phyloP scores from a whole-genome alignment of 1,140 invertebrate species.

The Microplitis demolitor region DNA sequence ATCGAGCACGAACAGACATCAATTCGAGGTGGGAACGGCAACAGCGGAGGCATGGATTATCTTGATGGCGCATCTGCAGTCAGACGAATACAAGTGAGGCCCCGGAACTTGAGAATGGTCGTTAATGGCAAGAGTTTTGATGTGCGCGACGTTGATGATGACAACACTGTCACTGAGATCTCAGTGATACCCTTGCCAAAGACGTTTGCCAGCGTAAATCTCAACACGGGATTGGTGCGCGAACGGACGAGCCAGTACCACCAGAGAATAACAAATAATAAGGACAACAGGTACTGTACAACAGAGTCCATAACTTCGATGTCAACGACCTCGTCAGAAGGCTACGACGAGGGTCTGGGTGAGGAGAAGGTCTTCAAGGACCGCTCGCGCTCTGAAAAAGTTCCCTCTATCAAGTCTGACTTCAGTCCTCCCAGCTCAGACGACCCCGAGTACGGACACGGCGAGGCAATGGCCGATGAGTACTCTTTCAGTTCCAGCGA shows the following conservation, averaged over 20 bases:
- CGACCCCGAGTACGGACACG: slow-evolving; percentile 65
- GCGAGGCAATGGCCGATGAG: slow-evolving; percentile 72
- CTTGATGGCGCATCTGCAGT: slow-evolving; percentile 38
- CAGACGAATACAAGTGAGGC: slow-evolving; percentile 54
- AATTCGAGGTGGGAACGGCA: neutral
- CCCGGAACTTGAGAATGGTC: slow-evolving; percentile 65
- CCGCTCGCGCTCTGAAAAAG: slow-evolving; percentile 58
- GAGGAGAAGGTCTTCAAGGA: slow-evolving; percentile 63
- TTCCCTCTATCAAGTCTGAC: slow-evolving; percentile 51
- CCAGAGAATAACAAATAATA: slow-evolving; percentile 46
- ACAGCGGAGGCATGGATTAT: slow-evolving; percentile 42
- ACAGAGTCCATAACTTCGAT: slow-evolving; percentile 54
- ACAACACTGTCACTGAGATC: slow-evolving; percentile 64
- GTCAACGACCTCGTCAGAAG: slow-evolving; percentile 62
- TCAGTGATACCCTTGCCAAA: slow-evolving; percentile 65
- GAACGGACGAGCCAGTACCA: slow-evolving; percentile 64
- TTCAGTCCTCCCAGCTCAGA: slow-evolving; percentile 60
- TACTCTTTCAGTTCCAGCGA: slow-evolving; percentile 66
- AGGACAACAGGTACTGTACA: slow-evolving; percentile 51
- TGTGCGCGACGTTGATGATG: slow-evolving; percentile 66
- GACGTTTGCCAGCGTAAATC: slow-evolving; percentile 38
- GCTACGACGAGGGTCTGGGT: slow-evolving; percentile 60
- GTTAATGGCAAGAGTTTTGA: slow-evolving; percentile 67
- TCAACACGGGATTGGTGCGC: slow-evolving; percentile 58
- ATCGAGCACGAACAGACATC: slow-evolving; percentile 38